phyloP scores from a whole-genome alignment of 1,140 invertebrate genomes.

The Euglossa dilemma region DNA sequence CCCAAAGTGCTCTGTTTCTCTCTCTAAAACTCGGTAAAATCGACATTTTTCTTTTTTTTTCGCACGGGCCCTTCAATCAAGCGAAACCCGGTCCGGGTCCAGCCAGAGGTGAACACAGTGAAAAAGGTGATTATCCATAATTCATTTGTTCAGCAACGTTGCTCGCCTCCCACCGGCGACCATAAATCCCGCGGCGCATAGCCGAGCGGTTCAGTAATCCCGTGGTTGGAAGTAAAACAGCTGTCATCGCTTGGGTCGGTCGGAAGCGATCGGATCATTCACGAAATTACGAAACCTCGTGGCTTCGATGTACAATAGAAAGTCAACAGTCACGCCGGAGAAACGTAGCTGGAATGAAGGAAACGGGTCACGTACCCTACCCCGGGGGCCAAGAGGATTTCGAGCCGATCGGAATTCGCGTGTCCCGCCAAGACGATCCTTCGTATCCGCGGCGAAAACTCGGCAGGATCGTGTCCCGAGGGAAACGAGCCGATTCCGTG shows the following conservation, averaged over 20 bases:
- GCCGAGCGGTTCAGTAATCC: too few relatives aligned
- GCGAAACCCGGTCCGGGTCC: too few relatives aligned
- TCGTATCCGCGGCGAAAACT: too few relatives aligned
- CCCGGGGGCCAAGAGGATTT: not conserved
- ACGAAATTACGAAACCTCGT: constrained; percentile 46
- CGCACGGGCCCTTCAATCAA: too few relatives aligned
- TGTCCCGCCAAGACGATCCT: too few relatives aligned
- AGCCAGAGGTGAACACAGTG: not conserved
- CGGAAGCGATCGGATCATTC: constrained; percentile 37
- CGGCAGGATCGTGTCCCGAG: too few relatives aligned
- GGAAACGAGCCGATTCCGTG: not conserved
- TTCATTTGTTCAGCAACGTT: not conserved
- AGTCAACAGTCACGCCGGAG: constrained; percentile 26
- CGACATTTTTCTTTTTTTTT: too few relatives aligned
- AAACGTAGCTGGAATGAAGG: not conserved
- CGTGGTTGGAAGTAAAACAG: constrained; percentile 37
- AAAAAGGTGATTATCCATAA: not conserved
- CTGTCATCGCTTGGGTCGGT: constrained; percentile 22
- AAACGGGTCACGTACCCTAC: not conserved
- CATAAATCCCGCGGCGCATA: not conserved
- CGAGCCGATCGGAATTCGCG: not conserved
- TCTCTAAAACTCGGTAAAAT: too few relatives aligned
- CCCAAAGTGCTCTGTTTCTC: too few relatives aligned
- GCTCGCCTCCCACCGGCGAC: not conserved
- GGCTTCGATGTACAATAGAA: constrained; percentile 46